These are phyloP conservation scores for Pseudotriccus pelzelni DNA, from an alignment of 2,797 vertebrate genomes.

Conservation along the genomic window DNA sequence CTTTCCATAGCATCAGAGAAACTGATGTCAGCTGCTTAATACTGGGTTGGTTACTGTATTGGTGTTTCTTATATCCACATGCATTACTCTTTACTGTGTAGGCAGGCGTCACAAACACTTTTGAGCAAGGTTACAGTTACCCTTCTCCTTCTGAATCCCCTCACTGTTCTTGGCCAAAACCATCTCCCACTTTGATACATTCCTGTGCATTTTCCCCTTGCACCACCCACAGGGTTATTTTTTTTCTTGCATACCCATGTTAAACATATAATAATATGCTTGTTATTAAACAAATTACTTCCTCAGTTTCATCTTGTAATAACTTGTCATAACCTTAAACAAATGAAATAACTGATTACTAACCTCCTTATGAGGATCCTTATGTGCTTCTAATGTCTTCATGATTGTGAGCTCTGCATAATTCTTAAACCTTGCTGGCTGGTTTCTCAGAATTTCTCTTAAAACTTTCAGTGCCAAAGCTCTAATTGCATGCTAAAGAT, in stretches of 20 bases:
- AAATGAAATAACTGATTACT: not conserved
- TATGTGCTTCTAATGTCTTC: constrained; percentile 96
- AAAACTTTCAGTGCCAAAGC: constrained; percentile 93
- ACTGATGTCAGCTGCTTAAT: not conserved
- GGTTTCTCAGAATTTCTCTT: constrained; percentile 92
- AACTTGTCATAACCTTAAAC: not conserved
- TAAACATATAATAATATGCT: not conserved
- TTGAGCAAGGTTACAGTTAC: not conserved
- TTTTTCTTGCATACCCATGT: not conserved
- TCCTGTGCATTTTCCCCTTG: not conserved
- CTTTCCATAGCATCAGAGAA: not conserved
- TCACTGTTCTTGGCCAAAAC: not conserved
- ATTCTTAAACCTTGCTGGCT: constrained; percentile 97
- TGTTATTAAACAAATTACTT: not conserved
- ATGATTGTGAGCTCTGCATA: constrained; percentile 97
- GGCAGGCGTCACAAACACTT: not conserved
- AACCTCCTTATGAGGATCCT: constrained; percentile 97
- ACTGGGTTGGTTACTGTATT: not conserved
- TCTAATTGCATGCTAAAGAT: constrained; percentile 89
- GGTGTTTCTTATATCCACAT: not conserved
- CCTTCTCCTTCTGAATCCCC: not conserved
- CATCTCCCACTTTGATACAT: not conserved
- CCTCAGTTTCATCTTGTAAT: not conserved
- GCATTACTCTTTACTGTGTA: not conserved
- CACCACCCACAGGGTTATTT: not conserved